These are phyloP conservation scores for Columba janthina DNA, from an alignment of 2,113 vertebrate species.

Conservation along the genomic window DNA sequence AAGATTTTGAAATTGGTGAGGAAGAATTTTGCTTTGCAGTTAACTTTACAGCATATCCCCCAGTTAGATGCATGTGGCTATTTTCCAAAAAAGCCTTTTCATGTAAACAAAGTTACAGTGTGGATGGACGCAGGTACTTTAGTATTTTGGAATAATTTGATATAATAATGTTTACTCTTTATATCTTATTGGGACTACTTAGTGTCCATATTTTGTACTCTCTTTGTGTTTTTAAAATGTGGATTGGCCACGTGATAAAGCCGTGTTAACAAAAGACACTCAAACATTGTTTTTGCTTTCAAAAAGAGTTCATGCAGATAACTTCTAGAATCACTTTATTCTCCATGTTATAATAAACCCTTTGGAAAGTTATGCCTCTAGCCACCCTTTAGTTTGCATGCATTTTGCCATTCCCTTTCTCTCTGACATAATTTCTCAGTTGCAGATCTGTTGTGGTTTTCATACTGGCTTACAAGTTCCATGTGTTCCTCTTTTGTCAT, in stretches of 20 bases:
- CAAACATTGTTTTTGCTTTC: background rate
- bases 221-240: background rate
- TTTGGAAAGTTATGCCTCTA: background rate
- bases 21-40: slow-evolving; percentile 80
- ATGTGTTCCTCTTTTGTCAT: background rate
- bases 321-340: background rate
- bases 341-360: background rate
- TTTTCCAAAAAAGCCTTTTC: slow-evolving; percentile 70
- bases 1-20: slow-evolving; percentile 71
- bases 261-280: background rate
- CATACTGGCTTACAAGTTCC: background rate
- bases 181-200: background rate
- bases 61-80: slow-evolving; percentile 83
- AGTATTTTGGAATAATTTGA: background rate
- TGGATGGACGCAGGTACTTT: slow-evolving; percentile 72
- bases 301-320: background rate
- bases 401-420: background rate
- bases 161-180: background rate
- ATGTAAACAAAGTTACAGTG: slow-evolving; percentile 66
- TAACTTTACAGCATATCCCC: slow-evolving; percentile 82
- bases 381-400: background rate
- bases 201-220: background rate
- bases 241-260: background rate
- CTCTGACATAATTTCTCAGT: background rate
- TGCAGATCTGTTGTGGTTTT: background rate